phyloP scores from a whole-genome alignment of 1,140 invertebrate species.

The Lepidurus arcticus region DNA sequence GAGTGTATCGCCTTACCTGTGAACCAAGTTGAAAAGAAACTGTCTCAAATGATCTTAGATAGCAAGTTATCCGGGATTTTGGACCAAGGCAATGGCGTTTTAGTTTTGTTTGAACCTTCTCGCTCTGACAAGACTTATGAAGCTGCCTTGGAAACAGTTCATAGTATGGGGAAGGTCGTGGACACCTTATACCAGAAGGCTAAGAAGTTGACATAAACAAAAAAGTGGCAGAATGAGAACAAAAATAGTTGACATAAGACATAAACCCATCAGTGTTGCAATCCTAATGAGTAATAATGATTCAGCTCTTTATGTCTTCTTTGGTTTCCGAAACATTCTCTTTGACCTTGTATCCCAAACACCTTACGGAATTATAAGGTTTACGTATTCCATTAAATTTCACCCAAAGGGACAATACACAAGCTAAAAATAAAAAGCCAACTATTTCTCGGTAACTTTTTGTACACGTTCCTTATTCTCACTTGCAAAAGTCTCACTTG shows the following conservation, averaged over 20 bases:
- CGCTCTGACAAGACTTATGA: conserved; percentile 95
- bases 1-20: conserved; percentile 80
- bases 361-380: conserved; percentile 11
- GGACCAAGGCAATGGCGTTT: conserved; percentile 94
- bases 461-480: neutral
- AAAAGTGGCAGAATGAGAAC: neutral
- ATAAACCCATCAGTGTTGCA: too few relatives aligned
- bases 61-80: conserved; percentile 95
- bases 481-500: too few relatives aligned
- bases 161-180: conserved; percentile 98
- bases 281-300: neutral
- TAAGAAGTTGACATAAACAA: conserved; percentile 85
- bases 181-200: conserved; percentile 97
- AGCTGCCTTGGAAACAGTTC: conserved; percentile 92
- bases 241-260: too few relatives aligned
- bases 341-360: neutral
- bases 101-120: conserved; percentile 95
- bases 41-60: conserved; percentile 99
- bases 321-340: neutral
- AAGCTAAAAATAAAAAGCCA: neutral
- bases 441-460: neutral
- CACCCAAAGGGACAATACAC: conserved; percentile 18
- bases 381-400: neutral
- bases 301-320: neutral
- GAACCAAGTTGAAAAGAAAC: conserved; percentile 92